These are phyloP conservation scores for Platycercus adscitus DNA, from an alignment of 2,113 vertebrate species.

Conservation along the genomic window DNA sequence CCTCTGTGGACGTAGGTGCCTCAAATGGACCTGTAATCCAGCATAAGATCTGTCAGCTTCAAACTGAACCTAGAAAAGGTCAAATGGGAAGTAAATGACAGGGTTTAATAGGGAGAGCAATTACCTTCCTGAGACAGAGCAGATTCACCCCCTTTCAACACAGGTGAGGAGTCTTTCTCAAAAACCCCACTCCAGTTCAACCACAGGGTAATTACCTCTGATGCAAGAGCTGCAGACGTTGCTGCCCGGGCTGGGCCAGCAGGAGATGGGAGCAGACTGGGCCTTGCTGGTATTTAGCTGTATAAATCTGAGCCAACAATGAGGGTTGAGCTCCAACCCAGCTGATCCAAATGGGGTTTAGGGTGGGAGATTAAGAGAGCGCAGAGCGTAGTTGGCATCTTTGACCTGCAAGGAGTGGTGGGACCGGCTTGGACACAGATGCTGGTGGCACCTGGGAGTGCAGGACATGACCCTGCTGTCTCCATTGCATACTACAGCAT, in stretches of 20 bases:
- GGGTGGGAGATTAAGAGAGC: fast-evolving
- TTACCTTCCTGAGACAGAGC: neutral
- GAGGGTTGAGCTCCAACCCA: fast-evolving
- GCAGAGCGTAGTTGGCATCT: neutral
- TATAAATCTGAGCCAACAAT: fast-evolving
- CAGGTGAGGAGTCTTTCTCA: neutral
- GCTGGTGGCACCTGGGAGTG: neutral
- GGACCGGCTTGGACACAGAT: neutral
- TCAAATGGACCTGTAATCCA: neutral
- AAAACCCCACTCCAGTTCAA: neutral
- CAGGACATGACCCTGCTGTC: neutral
- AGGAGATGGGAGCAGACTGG: neutral
- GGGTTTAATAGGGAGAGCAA: neutral
- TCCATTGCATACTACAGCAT: fast-evolving
- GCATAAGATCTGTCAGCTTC: neutral
- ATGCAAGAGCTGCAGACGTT: neutral
- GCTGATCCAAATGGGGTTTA: fast-evolving
- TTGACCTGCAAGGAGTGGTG: neutral
- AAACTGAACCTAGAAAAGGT: neutral
- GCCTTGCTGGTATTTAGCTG: fast-evolving
- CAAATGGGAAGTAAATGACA: constrained; percentile 18
- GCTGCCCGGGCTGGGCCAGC: neutral
- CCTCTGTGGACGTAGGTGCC: neutral
- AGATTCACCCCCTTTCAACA: constrained; percentile 19
- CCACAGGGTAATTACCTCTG: neutral